A percentile compares a stretch with the other conserved stretches of the same genome.
These are phyloP conservation scores for Geococcyx californianus DNA, from an alignment of 2,113 vertebrate species.

Conservation along the genomic window DNA sequence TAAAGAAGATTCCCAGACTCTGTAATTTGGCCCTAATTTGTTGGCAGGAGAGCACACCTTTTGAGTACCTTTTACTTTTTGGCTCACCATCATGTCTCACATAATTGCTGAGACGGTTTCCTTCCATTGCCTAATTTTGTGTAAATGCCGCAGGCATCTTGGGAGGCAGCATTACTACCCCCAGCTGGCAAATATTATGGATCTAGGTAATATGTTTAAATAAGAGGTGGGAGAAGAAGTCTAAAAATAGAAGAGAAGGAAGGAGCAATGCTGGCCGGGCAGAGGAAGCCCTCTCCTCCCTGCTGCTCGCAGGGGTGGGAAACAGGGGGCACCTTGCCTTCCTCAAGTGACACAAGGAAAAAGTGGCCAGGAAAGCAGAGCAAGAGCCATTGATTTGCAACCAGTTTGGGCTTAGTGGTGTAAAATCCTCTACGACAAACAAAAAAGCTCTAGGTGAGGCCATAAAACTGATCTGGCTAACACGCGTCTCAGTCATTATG, in stretches of 20 bases:
- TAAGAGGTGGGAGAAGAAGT: not conserved
- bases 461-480: not conserved
- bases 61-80: conserved; percentile 28
- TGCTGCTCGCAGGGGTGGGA: fast-evolving
- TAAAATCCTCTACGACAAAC: not conserved
- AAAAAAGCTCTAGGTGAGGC: not conserved
- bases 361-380: not conserved
- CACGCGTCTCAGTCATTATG: fast-evolving
- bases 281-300: not conserved
- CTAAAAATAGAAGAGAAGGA: conserved; percentile 24
- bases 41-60: conserved; percentile 34
- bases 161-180: not conserved
- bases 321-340: not conserved
- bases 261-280: not conserved
- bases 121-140: conserved; percentile 41
- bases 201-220: conserved; percentile 48
- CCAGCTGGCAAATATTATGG: conserved; percentile 49
- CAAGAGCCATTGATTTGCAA: not conserved
- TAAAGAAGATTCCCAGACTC: not conserved
- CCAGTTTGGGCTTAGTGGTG: not conserved
- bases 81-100: conserved; percentile 5
- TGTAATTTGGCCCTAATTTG: conserved; percentile 47
- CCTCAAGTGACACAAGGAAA: not conserved
- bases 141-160: not conserved
- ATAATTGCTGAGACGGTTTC: conserved; percentile 32